A percentile compares a stretch with the other conserved stretches of the same genome.
These are phyloP conservation scores for Clamator glandarius DNA, from an alignment of 2,797 vertebrate genomes.

Conservation along the genomic window DNA sequence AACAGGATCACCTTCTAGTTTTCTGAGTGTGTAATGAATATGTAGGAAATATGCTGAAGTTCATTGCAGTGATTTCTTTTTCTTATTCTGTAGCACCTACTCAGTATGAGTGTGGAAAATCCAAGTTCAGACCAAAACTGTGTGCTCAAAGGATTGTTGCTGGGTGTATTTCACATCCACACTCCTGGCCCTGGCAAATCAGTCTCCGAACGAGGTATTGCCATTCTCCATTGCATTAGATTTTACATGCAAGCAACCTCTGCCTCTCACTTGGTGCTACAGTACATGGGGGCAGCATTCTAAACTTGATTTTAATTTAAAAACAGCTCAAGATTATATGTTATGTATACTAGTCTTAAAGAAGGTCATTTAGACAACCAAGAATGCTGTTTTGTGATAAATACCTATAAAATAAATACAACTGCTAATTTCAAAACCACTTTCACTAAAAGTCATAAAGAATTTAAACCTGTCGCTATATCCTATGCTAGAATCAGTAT, in stretches of 20 bases:
- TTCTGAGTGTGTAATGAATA: background rate
- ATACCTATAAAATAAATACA: background rate
- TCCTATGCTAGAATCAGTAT: background rate
- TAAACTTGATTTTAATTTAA: background rate
- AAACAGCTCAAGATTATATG: background rate
- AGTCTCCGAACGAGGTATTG: conserved; percentile 88
- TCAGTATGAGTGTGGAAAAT: conserved; percentile 82
- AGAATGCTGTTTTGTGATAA: background rate
- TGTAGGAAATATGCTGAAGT: accelerated
- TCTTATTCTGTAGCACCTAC: conserved; percentile 43
- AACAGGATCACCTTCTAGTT: background rate
- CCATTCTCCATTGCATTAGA: background rate
- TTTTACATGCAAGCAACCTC: background rate
- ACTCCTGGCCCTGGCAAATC: conserved; percentile 98
- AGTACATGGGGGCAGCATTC: background rate
- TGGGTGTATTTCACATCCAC: conserved; percentile 85
- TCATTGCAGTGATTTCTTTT: background rate
- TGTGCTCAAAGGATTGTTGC: conserved; percentile 93
- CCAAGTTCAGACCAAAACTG: conserved; percentile 80
- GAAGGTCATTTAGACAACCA: background rate
- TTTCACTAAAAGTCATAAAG: background rate
- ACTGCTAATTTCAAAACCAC: background rate
- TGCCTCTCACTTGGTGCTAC: background rate
- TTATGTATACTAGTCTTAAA: background rate
- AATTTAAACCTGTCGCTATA: background rate